These are phyloP conservation scores for Varanus komodoensis DNA, from an alignment of 2,113 vertebrate species.

Conservation along the genomic window DNA sequence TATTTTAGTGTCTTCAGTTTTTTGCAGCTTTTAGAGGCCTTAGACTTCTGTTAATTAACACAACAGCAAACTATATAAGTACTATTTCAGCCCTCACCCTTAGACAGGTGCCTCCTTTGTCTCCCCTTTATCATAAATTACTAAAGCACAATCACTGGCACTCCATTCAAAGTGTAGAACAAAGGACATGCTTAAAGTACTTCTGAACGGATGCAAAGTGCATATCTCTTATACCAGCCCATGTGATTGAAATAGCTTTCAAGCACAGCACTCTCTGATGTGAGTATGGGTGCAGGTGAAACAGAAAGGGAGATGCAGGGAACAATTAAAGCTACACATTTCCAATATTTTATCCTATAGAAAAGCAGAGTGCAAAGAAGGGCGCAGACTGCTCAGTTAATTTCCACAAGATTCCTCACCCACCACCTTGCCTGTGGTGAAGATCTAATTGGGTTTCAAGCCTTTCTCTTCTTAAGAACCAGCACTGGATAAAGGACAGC, in stretches of 20 bases:
- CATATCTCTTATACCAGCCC: neutral
- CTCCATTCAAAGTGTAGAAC: neutral
- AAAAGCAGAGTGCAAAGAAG: neutral
- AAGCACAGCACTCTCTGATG: neutral
- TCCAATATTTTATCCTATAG: neutral
- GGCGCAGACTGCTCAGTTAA: constrained; percentile 2
- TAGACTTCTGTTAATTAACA: neutral
- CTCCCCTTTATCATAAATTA: neutral
- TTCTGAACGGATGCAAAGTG: neutral
- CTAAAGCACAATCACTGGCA: neutral
- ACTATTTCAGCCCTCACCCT: neutral
- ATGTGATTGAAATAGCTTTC: neutral
- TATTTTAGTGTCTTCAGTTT: neutral
- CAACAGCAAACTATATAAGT: neutral
- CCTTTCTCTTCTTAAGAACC: neutral
- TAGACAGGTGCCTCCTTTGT: constrained; percentile 7
- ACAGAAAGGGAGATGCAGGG: neutral
- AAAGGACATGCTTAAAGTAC: neutral
- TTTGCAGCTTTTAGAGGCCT: neutral
- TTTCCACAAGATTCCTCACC: neutral
- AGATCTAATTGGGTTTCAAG: neutral
- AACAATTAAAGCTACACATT: neutral
- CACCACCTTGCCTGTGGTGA: neutral
- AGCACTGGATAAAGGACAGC: neutral
- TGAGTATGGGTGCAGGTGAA: neutral